These are phyloP conservation scores for Aphis craccivora DNA, from an alignment of 1,140 invertebrate genomes.

Conservation along the genomic window DNA sequence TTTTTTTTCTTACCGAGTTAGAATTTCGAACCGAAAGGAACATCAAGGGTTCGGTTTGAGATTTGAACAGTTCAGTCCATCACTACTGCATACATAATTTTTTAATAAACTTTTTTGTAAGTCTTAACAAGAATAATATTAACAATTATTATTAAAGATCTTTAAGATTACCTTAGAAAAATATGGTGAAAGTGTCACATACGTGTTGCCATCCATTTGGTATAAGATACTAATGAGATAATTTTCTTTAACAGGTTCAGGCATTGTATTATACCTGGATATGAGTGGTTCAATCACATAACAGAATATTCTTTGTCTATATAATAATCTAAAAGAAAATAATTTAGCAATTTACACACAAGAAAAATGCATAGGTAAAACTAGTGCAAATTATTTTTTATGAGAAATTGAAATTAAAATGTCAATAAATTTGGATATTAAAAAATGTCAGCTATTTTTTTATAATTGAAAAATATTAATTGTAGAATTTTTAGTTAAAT, in stretches of 20 bases:
- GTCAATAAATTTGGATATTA: too few species aligned
- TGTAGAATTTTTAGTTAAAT: too few species aligned
- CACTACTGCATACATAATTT: background rate
- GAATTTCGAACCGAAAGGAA: too few species aligned
- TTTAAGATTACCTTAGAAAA: slow-evolving; percentile 68
- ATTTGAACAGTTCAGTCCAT: too few species aligned
- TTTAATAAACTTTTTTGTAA: background rate
- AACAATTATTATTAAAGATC: background rate
- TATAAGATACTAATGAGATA: slow-evolving; percentile 72
- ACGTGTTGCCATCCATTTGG: slow-evolving; percentile 71
- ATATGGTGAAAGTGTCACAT: slow-evolving; percentile 70
- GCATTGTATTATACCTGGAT: slow-evolving; percentile 63
- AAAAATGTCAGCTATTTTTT: background rate
- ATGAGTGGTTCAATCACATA: slow-evolving; percentile 66
- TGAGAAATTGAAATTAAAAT: too few species aligned
- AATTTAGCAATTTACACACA: background rate
- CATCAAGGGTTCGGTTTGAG: too few species aligned
- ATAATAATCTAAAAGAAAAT: slow-evolving; percentile 65
- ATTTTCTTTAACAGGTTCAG: slow-evolving; percentile 64
- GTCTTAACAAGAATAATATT: too few species aligned
- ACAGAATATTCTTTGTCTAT: slow-evolving; percentile 72
- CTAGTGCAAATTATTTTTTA: background rate
- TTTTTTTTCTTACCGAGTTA: too few species aligned
- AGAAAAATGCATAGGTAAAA: too few species aligned
- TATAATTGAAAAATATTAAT: background rate